Evolutionary conservation across 2,888 invertebrate genomes (phyloP), one percentile per base, ranked within the genome.

Genomic region (Tridacna crocea): DNA sequence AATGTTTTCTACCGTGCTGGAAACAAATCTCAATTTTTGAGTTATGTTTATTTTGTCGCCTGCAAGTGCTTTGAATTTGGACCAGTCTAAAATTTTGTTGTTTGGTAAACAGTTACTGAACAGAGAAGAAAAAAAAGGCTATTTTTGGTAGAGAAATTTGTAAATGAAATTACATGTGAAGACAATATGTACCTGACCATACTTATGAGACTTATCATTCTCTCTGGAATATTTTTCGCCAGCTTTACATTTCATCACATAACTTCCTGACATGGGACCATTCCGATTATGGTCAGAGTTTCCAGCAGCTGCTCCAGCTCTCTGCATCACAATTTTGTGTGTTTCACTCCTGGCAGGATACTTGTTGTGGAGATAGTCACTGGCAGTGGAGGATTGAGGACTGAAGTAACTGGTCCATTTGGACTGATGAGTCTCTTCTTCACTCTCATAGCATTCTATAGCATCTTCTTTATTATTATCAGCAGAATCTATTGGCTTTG

Each of bases 351-450:
- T 66, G 19, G 66, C 70, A 17, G 82, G 82, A 72, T 80, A 73
- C 58, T 78, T 77, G 46, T 47, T 61, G 26, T 79, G 76, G 3
- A 82, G 61, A 26, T 70, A 78, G 22, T 85, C 85, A 70, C 82
- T 85, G n/a, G 75, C 82, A 13, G 80, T 77, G 22, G 85, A 85
- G 11, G 85, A 85, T 36, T 85, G 85, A 17, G 85, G 82, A 51
- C 80, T 82, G 68, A 82, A 82, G 55, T 48, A 85, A 19, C 75
- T 68, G 15, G 76, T 75, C 85, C 85, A 85, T 58, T 78, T 85
- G 48, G 85, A 80, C 15, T 47, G 24, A n/a, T 70, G 22, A 19
- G 46, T 46, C 12, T 60, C 80, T 10, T 27, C 51, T 51, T 75
- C 72, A 72, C 70, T 66, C 3, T 80, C 76, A 65, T 60, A 75